Conservation (phyloP, 2,113 vertebrate genomes). For the human (Homo sapiens) region GRCh38 chr19:51234501-51235000, state of each 20-base stretch:
- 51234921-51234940: too few species aligned
- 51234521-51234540: too few species aligned
- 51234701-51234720: not conserved
- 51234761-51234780: not conserved
- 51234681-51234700: not conserved
- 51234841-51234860: too few species aligned
- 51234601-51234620: too few species aligned
- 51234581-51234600: too few species aligned
- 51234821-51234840: not conserved
- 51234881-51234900: not conserved
- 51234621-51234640: not conserved
- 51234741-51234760: not conserved
- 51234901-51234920: not conserved
- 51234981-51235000: too few species aligned
- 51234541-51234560: not conserved
- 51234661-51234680: not conserved
- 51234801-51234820: too few species aligned
- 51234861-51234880: too few species aligned
- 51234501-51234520: too few species aligned
- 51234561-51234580: not conserved
- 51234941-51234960: not conserved
- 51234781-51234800: not conserved
- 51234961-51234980: too few species aligned
- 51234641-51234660: not conserved
- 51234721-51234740: not conserved